Evolutionary conservation across 2,797 vertebrate genomes (phyloP).

Genomic region (Peromyscus eremicus): DNA sequence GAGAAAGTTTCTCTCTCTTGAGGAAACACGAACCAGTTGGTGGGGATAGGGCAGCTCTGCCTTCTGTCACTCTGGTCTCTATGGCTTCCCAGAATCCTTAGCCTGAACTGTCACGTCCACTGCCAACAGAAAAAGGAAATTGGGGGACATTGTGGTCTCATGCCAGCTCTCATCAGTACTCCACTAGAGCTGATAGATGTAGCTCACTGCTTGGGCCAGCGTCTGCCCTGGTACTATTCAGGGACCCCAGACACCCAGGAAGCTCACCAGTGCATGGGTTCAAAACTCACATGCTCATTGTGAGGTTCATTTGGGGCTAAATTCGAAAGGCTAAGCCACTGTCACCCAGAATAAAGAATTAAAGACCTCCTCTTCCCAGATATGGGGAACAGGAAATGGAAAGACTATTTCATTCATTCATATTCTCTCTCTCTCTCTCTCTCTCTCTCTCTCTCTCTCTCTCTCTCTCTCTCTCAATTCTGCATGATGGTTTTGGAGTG

Average conservation of each 20-base stretch:
- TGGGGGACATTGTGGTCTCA: neutral
- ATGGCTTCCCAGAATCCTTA: neutral
- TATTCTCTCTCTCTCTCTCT: neutral
- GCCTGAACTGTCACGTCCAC: neutral
- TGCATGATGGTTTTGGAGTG: conserved; percentile 35
- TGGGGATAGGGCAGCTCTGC: neutral
- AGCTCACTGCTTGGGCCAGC: neutral
- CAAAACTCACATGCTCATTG: neutral
- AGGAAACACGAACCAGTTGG: neutral
- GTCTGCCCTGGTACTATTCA: neutral
- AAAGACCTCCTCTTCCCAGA: neutral
- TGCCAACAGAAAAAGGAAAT: conserved; percentile 23
- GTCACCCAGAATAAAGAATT: neutral
- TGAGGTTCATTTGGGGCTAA: neutral
- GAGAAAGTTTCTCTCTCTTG: neutral
- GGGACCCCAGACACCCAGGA: neutral
- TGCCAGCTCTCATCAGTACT: neutral
- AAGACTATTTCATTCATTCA: neutral
- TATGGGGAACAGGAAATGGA: neutral
- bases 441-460: neutral
- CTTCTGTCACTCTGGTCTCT: neutral
- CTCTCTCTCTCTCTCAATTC: conserved; percentile 10
- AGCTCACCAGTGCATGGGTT: neutral
- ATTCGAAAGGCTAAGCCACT: neutral
- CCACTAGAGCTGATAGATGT: neutral